phyloP scores from a whole-genome alignment of 2,797 vertebrate species.

The Anguilla pacifica region DNA sequence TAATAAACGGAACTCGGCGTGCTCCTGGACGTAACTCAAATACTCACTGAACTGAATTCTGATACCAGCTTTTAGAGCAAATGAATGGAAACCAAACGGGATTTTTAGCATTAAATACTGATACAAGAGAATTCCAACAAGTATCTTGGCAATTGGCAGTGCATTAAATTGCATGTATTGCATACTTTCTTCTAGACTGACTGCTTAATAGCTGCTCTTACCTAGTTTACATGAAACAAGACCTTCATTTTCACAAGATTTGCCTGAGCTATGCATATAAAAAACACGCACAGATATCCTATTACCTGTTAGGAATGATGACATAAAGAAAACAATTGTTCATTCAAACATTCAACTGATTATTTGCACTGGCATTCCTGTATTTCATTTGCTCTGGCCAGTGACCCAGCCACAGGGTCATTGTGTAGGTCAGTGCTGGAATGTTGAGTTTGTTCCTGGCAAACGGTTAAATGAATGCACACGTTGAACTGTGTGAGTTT shows the following conservation, averaged over 20 bases:
- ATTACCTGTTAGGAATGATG: background rate
- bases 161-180: background rate
- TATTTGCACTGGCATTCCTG: slow-evolving; percentile 11
- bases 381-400: background rate
- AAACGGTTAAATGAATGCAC: background rate
- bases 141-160: background rate
- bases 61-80: background rate
- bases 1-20: background rate
- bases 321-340: background rate
- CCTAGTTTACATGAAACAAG: background rate
- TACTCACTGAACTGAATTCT: background rate
- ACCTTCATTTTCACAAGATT: background rate
- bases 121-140: background rate
- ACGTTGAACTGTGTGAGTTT: slow-evolving; percentile 9
- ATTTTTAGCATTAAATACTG: background rate
- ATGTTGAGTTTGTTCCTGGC: background rate
- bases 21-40: slow-evolving; percentile 5
- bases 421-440: slow-evolving; percentile 5
- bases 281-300: background rate
- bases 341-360: background rate
- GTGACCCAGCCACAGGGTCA: background rate
- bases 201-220: background rate
- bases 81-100: background rate
- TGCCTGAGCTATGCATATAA: background rate
- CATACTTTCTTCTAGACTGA: background rate